Evolutionary conservation across 2,797 vertebrate genomes (phyloP), one percentile per base, ranked within the genome.

Genomic region (Capromys pilorides): DNA sequence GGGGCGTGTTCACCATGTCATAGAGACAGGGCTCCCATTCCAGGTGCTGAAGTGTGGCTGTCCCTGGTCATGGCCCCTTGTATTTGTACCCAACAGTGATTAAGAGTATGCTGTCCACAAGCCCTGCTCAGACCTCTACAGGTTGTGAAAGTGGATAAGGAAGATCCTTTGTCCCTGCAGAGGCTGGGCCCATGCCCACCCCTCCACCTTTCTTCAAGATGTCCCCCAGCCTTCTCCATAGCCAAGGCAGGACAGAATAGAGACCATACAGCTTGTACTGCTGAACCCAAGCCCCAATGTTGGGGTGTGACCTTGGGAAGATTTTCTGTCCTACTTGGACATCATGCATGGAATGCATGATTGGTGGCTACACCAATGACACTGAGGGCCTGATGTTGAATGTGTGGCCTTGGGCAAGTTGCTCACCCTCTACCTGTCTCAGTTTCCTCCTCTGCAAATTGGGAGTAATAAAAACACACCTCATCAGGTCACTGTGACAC

Each of bases 1-100:
- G 0, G 1, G 45, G 78, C 39, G 26, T 78, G 39, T 31, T 36
- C 41, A 1, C 0, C 0, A 0, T 8, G 45, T 28, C 86, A 96
- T 81, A 95, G 92, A 94, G 90, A 84, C 57, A 81, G 61, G n/a
- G 66, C 16, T 0, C 13, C 49, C 36, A 3, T 24, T 73, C 77
- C 51, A 33, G 3, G 89, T 33, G 24, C 39, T 69, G 26, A 80
- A 31, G 24, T 5, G 6, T 1, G 3, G 21, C 10, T 33, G 4
- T 61, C 6, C 0, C 5, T 9, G 1, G 2, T 8, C 28, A 31
- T 4, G 39, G 10, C 9, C 18, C 11, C 31, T n/a, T 7, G 45
- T 21, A 2, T 83, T 28, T 61, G 26, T 21, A 36, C 2, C 10
- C 77, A 61, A 83, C 19, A 54, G 14, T 12, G 41, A 62, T 39